Evolutionary conservation across 2,113 vertebrate species (phyloP), one percentile per base, ranked within the genome.

Genomic region (Piliocolobus tephrosceles): DNA sequence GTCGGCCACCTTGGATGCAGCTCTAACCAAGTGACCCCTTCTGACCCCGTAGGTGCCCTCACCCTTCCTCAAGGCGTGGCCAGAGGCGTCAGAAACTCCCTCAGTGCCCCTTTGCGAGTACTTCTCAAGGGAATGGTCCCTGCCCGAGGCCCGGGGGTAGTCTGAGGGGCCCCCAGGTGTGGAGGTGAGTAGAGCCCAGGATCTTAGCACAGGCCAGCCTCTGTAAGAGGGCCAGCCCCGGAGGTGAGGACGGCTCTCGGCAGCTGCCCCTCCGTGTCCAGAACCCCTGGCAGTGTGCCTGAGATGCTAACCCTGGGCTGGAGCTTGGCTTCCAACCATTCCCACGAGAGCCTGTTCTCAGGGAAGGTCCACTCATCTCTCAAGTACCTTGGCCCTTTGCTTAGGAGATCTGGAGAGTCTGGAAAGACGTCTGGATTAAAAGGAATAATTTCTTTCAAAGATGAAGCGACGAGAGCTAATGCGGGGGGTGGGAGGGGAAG

Each of bases 381-480:
- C 45, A 90, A 10, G 23, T 43, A 61, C 43, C 43, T 43, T 50
- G 30, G 43, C 16, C 61, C 68, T 89, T 85, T 76, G 40, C 57
- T 94, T 57, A 86, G 73, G 76, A 50, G 52, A 43, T 52, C 43
- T 58, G 8, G 38, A 58, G 38, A 87, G 58, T 10, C 61, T 83
- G 52, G n/a, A n/a, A 55, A 86, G 45, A 45, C 52, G 52, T 84
- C 40, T 12, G 79, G 43, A 66, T 45, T 25, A 43, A 95, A 79
- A 84, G 52, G 23, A 66, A 58, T 40, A 68, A 11, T 8, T 80
- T 92, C 30, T 84, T 61, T 94, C 47, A 45, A 68, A 89, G 73
- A 58, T 76, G 20, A 50, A 88, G 25, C 20, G 27, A 30, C 27
- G 30, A 57, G 58, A 58, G 43, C 45, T 55, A 75, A n/a, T 2